Base-by-base conservation (phyloP, 37 sponge, comb jelly and placozoan species). In the Cliona cf. orientalis region DNA sequence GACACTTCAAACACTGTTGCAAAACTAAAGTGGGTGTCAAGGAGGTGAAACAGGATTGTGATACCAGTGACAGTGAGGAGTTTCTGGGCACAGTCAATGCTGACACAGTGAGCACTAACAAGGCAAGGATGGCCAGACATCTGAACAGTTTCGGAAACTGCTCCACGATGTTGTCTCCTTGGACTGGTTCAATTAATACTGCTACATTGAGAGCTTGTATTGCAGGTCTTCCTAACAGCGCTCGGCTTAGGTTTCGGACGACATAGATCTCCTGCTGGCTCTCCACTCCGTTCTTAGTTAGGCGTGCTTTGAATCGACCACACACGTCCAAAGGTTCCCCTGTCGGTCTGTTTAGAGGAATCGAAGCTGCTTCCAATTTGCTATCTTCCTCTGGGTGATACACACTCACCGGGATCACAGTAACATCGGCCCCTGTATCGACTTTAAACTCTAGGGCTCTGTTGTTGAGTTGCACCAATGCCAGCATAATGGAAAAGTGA, bases 181-280 rank as follows among this genome's bases (percentile, higher is more conserved):
- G 55, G 26, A n/a, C 28, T 28, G 29, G n/a, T 22, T 17, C 45
- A 22, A 76, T 42, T 5, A 76, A 42, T 14, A 58, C 31, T 9
- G 76, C 40, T 31, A 84, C 37, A 29, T 66, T 26, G 21, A 84
- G 58, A 4, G 57, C 31, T 61, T 76, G 69, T 23, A 84, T 84
- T 11, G 85, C 85, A 43, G 60, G 85, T 26, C 69, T 23, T 23
- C 85, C 85, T 4, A 84, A 25, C 28, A 78, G 65, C 5, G 65
- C 19, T 17, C 25, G 35, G 28, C 21, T 19, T 33, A 63, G 46
- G 19, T 34, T 44, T 78, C 28, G 28, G 29, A 78, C 78, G n/a
- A 78, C 78, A 36, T 63, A 78, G 25, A 61, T 29, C 43, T 78
- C 32, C 23, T 61, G 63, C 28, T 61, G 25, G 26, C 26, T 25